Percentiles rank a stretch among this genome's conserved stretches.
Conservation (phyloP, 1,140 invertebrate species). For the Caenorhabditis brenneri region DNA sequence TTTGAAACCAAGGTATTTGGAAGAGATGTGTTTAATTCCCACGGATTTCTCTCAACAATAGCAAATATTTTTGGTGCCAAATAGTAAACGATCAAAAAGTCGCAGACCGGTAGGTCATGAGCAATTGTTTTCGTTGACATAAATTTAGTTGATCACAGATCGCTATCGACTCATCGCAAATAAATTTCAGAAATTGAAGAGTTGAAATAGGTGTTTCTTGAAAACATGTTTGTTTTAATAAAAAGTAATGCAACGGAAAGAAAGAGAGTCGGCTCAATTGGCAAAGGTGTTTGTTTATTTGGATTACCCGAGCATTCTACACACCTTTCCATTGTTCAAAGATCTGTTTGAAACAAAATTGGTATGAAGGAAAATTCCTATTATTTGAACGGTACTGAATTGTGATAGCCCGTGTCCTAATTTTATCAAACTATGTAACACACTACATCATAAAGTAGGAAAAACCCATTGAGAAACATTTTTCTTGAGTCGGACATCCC, state of each 20-base stretch:
- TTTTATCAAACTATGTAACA: too few species aligned
- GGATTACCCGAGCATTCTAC: not conserved
- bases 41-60: not conserved
- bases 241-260: not conserved
- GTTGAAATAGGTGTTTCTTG: not conserved
- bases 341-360: too few species aligned
- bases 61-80: conserved; percentile 11
- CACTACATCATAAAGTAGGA: too few species aligned
- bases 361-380: too few species aligned
- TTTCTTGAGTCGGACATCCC: too few species aligned
- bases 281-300: conserved; percentile 4
- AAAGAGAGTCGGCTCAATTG: not conserved
- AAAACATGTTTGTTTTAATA: conserved; percentile 16
- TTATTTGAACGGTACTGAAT: too few species aligned
- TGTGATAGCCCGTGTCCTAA: too few species aligned
- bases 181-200: not conserved
- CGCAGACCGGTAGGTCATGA: conserved; percentile 23
- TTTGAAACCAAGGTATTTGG: too few species aligned
- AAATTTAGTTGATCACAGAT: not conserved
- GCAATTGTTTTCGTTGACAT: conserved; percentile 6
- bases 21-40: not conserved
- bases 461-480: too few species aligned
- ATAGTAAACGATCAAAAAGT: conserved; percentile 20
- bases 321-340: not conserved
- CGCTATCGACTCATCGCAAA: not conserved